Evolutionary conservation across 2,113 vertebrate genomes (phyloP), one percentile per base, ranked within the genome.

Genomic region (Silurus asotus): DNA sequence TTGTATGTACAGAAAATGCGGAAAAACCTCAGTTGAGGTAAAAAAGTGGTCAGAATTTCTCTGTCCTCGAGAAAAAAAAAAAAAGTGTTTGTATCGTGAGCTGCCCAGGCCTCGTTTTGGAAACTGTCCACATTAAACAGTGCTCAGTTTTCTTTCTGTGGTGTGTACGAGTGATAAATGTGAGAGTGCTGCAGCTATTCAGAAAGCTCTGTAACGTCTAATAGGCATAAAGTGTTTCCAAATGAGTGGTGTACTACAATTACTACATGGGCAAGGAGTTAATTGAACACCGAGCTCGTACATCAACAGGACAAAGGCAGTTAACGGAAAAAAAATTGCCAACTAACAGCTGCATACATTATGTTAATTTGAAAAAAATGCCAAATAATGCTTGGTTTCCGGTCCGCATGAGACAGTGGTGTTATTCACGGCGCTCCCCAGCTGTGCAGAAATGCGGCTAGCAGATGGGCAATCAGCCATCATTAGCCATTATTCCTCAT

Each of bases 401-500:
- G 74, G 61, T 78, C 81, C 70, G 13, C 78, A 79, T 48, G 49
- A 87, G 92, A 93, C 92, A 93, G 85, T 91, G 88, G 45, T 83
- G 82, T 90, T 89, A 92, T 93, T 93, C 90, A 93, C 80, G 28
- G 64, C 15, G 83, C 83, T 83, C 49, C 88, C 92, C 91, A 89
- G 91, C 92, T 91, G 89, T 90, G 37, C 59, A 61, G 77, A 89
- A 81, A 84, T 77, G 79, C 89, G 59, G 75, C 88, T 85, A 89
- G 91, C 91, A 91, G 92, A 94, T 92, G 92, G 93, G 92, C 93
- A 94, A 93, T 90, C 92, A 92, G 93, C 91, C 91, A 89, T 90
- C 93, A 94, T 94, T 93, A 93, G 90, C 88, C 84, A 89, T 93
- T 93, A 93, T 93, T 93, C 91, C 92, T 93, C 92, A 90, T 94